Conservation (phyloP, 2,113 vertebrate genomes). For the Furnarius figulus region DNA sequence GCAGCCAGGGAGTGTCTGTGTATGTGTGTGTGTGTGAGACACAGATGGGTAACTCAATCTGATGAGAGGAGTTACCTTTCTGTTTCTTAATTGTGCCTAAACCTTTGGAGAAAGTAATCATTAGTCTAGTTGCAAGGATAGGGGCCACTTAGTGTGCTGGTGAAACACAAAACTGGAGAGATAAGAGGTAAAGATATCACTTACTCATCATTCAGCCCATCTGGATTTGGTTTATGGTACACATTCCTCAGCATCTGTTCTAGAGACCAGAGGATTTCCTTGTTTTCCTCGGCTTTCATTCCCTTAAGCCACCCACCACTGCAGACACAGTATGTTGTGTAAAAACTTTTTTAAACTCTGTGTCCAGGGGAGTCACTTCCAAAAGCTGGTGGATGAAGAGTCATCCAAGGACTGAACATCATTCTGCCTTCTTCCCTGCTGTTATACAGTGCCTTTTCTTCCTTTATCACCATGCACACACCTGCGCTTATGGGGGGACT, state of each 20-base stretch:
- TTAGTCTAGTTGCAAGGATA: neutral
- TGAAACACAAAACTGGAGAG: neutral
- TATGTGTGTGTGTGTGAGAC: neutral
- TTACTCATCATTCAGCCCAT: neutral
- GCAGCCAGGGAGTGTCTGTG: neutral
- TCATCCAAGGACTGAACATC: neutral
- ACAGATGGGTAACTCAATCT: neutral
- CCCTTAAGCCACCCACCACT: neutral
- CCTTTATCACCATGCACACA: neutral
- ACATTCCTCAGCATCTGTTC: constrained; percentile 31
- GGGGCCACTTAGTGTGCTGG: neutral
- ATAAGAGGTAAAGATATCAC: neutral
- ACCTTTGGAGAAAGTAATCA: constrained; percentile 40
- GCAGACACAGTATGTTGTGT: neutral
- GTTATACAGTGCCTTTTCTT: neutral
- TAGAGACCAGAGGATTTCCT: constrained; percentile 4
- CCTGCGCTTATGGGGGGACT: rapidly evolving
- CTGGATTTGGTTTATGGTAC: constrained; percentile 35
- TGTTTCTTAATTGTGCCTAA: neutral
- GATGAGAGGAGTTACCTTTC: neutral
- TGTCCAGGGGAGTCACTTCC: neutral
- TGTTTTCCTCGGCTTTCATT: neutral
- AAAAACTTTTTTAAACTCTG: neutral
- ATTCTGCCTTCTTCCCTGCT: neutral
- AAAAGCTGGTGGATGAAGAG: neutral